Evolutionary conservation across 2,113 vertebrate species (phyloP).

Genomic region (Atrichornis clamosus): DNA sequence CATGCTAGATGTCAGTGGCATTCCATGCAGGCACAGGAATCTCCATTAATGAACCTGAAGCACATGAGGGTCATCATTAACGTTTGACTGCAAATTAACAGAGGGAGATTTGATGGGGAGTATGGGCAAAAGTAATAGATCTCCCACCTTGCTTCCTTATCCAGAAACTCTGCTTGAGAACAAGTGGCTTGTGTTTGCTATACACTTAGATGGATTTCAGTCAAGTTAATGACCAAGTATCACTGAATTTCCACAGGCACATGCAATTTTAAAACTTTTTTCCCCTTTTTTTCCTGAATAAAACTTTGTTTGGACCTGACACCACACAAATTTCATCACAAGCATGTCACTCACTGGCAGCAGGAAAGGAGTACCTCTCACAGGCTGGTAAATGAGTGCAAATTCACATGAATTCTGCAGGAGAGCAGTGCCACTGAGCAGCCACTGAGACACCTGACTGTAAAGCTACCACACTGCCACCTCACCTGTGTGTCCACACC

Average conservation of each 20-base stretch:
- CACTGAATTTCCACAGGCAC: neutral
- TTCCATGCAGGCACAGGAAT: neutral
- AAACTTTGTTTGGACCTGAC: neutral
- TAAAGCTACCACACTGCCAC: neutral
- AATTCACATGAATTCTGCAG: neutral
- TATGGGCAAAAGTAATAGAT: neutral
- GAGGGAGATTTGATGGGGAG: neutral
- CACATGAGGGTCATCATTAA: constrained; percentile 40
- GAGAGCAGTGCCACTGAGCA: neutral
- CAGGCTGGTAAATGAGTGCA: neutral
- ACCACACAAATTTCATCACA: neutral
- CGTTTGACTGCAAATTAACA: constrained; percentile 50
- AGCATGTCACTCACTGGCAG: neutral
- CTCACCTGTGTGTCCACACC: neutral
- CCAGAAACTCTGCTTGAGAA: constrained; percentile 34
- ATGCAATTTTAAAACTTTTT: neutral
- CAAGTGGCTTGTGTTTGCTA: constrained; percentile 16
- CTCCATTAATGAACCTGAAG: constrained; percentile 7
- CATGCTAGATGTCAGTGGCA: constrained; percentile 8
- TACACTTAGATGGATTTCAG: neutral
- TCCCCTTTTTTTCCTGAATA: neutral
- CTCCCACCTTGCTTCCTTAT: constrained; percentile 36
- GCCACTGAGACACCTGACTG: neutral
- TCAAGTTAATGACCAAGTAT: neutral
- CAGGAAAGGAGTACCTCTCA: neutral